Base-by-base conservation (phyloP, 2,888 invertebrate genomes). In the Sphinx pinastri region DNA sequence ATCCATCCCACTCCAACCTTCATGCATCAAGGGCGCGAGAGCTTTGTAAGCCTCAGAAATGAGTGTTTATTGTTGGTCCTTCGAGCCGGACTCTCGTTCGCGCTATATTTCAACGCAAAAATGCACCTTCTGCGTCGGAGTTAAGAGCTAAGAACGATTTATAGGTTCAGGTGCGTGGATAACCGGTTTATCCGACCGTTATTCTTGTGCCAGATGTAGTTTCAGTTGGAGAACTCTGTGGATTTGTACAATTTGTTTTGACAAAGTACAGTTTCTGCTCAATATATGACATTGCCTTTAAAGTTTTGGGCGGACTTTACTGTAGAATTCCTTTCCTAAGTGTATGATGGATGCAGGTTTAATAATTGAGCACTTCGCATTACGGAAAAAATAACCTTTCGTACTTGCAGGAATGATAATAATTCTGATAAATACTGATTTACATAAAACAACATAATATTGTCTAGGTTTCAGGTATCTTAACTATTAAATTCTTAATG, bases 11-110 rank as follows among this genome's bases (percentile, higher is more conserved):
- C 84, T 89, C 82, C 77, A 78, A 81, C 88, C 84, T 84, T 80
- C 82, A 89, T 91, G 89, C 84, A 88, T 92, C 91, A 91, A 85
- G 77, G 79, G 74, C 80, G 81, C 83, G 85, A 88, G 87, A 89
- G 85, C 86, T 80, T 83, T 82, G 85, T 88, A 86, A 92, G 89
- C 89, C 83, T 81, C 82, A 84, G 84, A 88, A 92, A 93, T 88
- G 88, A 92, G 92, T 92, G 92, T 93, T 93, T 93, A 93, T 92
- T 85, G 88, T 88, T 86, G 86, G 83, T 88, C 89, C 89, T 88
- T 84, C 81, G 77, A 85, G 83, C 81, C 83, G 85, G 88, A 90
- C 85, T 85, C 79, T 76, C 78, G 81, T 76, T 78, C 75, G 76
- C 75, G 74, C 60, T 73, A 74, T 72, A 75, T 77, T 71, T 73